Percentiles rank a stretch among this genome's conserved stretches.
Conservation (phyloP, 2,797 vertebrate species). For the Eutrigla gurnardus region DNA sequence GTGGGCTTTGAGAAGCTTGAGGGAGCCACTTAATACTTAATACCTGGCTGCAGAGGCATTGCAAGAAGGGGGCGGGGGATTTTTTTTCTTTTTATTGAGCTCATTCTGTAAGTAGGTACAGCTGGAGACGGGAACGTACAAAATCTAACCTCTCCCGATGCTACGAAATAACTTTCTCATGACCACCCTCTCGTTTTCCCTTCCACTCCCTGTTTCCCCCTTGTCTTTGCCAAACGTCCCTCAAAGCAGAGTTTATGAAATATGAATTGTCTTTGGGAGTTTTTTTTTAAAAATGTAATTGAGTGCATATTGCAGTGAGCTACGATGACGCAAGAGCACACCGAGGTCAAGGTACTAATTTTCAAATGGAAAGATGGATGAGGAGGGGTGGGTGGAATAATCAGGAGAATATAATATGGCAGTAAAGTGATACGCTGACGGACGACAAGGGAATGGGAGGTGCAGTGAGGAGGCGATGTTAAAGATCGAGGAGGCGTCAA, state of each 20-base stretch:
- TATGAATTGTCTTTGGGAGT: slow-evolving; percentile 55
- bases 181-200: slow-evolving; percentile 65
- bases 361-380: slow-evolving; percentile 34
- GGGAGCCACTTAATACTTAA: slow-evolving; percentile 41
- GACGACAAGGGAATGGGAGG: slow-evolving; percentile 48
- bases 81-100: slow-evolving; percentile 68
- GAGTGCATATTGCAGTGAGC: slow-evolving; percentile 50
- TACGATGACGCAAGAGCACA: slow-evolving; percentile 51
- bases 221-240: slow-evolving; percentile 60
- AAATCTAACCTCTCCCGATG: slow-evolving; percentile 52
- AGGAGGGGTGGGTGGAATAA: slow-evolving; percentile 55
- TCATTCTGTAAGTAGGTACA: slow-evolving; percentile 68
- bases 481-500: slow-evolving; percentile 28
- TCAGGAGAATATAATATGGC: slow-evolving; percentile 39
- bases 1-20: slow-evolving; percentile 26
- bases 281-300: slow-evolving; percentile 48
- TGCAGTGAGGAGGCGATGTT: slow-evolving; percentile 34
- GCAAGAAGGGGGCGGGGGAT: slow-evolving; percentile 36
- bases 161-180: slow-evolving; percentile 71
- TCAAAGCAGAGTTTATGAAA: slow-evolving; percentile 60
- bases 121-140: slow-evolving; percentile 58
- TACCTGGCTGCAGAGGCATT: slow-evolving; percentile 60
- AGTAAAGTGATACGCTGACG: slow-evolving; percentile 54
- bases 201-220: slow-evolving; percentile 68
- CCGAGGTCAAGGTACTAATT: slow-evolving; percentile 49